Evolutionary conservation across 2,113 vertebrate genomes (phyloP), one percentile per base, ranked within the genome.

Genomic region (Globicephala melas): DNA sequence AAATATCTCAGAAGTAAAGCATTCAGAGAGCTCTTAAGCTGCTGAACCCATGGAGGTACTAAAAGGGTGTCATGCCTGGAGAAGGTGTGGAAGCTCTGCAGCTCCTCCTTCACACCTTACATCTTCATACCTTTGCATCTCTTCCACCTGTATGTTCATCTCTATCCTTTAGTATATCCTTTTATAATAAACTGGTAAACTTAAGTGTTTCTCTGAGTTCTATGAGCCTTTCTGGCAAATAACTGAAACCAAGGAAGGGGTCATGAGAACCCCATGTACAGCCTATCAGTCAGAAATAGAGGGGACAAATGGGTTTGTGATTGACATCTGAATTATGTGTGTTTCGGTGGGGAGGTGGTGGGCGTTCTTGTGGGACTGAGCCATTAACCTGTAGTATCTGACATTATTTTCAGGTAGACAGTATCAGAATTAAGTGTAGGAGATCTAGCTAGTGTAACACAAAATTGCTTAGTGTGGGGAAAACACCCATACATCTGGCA

Each of bases 271-370:
- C 33, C 41, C 14, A 2, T 44, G 14, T 58, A 74, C 31, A 74
- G 6, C 26, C 3, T 2, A 28, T 71, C 1, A 8, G 17, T 44
- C 28, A 44, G 18, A 58, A 31, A 4, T 15, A 58, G 0, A 41
- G 8, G 38, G 20, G 53, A 6, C 36, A 60, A 44, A 28, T 47
- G 20, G 20, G 9, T 4, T 68, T 85, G 4, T 41, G 31, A 33
- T 0, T 83, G 6, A 13, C 13, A 68, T 68, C 38, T 44, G 38
- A 63, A 21, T 10, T 83, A 7, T 13, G 41, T 44, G 18, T 47
- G n/a, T 55, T 10, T 79, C 15, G 0, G 31, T 26, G 38, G 2
- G 38, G 20, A 1, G 9, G 28, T 2, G 26, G 62, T 65, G 44
- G 25, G 26, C 0, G 31, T 21, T 41, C n/a, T 58, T 38, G 6